These are phyloP conservation scores for Corbicula japonica DNA, from an alignment of 2,888 invertebrate genomes.

Conservation along the genomic window DNA sequence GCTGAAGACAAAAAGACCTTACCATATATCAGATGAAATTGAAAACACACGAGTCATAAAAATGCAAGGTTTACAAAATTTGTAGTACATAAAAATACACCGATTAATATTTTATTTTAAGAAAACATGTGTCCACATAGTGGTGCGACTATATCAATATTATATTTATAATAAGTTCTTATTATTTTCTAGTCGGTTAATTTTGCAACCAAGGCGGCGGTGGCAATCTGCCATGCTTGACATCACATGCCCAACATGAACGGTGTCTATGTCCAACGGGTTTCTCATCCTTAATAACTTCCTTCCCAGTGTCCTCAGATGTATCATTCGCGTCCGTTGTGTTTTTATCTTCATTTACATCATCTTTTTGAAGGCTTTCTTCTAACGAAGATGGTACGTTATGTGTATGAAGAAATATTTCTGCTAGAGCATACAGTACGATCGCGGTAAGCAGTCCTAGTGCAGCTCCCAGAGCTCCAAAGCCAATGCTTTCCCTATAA, in stretches of 20 bases:
- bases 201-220: conserved; percentile 23
- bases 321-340: background rate
- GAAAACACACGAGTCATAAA: too few relatives aligned
- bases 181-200: too few relatives aligned
- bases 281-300: background rate
- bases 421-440: conserved; percentile 10
- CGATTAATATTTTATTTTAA: too few relatives aligned
- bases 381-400: too few relatives aligned
- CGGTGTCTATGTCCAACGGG: conserved; percentile 4
- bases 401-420: background rate
- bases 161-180: too few relatives aligned
- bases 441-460: conserved; percentile 17
- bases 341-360: background rate
- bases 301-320: background rate
- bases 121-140: too few relatives aligned
- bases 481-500: conserved; percentile 1
- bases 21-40: too few relatives aligned
- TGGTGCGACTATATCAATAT: too few relatives aligned
- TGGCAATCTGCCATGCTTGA: conserved; percentile 19
- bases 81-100: too few relatives aligned
- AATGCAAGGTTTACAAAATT: too few relatives aligned
- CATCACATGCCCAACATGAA: conserved; percentile 37
- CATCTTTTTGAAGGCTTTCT: too few relatives aligned
- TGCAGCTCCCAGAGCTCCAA: conserved; percentile 7
- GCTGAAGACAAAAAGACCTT: too few relatives aligned